Evolutionary conservation across 2,797 vertebrate genomes (phyloP), one percentile per base, ranked within the genome.

Genomic region (Microctenopoma lineatum): DNA sequence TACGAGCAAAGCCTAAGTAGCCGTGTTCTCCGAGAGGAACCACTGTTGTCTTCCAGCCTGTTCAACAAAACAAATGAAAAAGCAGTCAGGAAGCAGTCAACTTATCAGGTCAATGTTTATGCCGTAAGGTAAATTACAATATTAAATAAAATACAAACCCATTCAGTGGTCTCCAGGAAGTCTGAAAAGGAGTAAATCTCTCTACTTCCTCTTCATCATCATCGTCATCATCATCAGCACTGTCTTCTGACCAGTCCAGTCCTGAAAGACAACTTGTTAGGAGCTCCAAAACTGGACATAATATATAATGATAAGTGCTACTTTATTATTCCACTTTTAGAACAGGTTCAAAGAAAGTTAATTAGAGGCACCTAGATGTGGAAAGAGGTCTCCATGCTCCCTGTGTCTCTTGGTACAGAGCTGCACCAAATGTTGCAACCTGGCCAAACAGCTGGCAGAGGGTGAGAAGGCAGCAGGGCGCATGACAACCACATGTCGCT

Each of bases 201-300:
- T 97, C 96, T 8, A 92, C 92, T 84, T 95, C 94, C 53, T 94
- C 92, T 59, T 96, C 91, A 11, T 98, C 97, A 34, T 97, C 95
- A 76, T 84, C 96, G 29, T 94, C 44, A 18, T 67, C 90, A 39
- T 98, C 96, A 75, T 97, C 96, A 77, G 95, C 95, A 65, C 98
- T 99, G 87, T 99, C 98, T 90, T 99, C 98, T 72, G 98, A 99
- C 98, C 98, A 99, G 90, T 99, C 98, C 92, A 99, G 85, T 73
- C 98, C 98, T 99, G 88, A 29, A 80, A 85, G 46, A 83, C 9
- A 85, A 70, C 26, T 38, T 56, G 79, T 92, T 87, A 90, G 80
- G 65, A 18, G 54, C 29, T 12, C 10, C 36, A 41, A 13, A 41
- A 41, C 4, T 41, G 11, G 1, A 15, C 39, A 41, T 11, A 15